phyloP scores from a whole-genome alignment of 1,140 invertebrate genomes.

The Scaptodrosophila lebanonensis region DNA sequence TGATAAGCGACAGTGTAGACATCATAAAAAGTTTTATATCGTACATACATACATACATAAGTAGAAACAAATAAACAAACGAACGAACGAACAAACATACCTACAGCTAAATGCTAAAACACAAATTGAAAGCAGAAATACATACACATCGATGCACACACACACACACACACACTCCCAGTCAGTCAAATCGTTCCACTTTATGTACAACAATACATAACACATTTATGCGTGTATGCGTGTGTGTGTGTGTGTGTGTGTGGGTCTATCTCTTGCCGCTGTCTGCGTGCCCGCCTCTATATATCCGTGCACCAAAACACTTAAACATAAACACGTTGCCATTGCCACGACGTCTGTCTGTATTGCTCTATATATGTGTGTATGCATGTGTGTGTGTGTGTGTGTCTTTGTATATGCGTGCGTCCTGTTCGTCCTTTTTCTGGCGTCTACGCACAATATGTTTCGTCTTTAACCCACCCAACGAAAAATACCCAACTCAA shows the following conservation, averaged over 20 bases:
- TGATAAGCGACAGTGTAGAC: constrained; percentile 58
- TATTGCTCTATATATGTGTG: constrained; percentile 1
- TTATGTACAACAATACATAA: constrained; percentile 28
- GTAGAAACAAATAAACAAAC: too few species aligned
- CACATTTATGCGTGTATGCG: constrained; percentile 1
- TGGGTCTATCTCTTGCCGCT: constrained; percentile 29
- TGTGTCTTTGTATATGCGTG: constrained; percentile 28
- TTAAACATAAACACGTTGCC: constrained; percentile 73
- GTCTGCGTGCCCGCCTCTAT: constrained; percentile 37
- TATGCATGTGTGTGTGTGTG: constrained; percentile 19
- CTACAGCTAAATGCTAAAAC: constrained; percentile 49
- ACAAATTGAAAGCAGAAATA: constrained; percentile 24
- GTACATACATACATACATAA: constrained; percentile 3
- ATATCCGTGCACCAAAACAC: constrained; percentile 57
- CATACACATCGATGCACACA: constrained; percentile 21
- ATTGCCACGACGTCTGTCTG: constrained; percentile 8
- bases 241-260: constrained; percentile 14
- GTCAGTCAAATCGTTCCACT: constrained; percentile 67
- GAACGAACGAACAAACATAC: too few species aligned
- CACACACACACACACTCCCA: constrained; percentile 42
- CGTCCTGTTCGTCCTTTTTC: constrained; percentile 53
- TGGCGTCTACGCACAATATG: constrained; percentile 72
- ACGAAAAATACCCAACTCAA: constrained; percentile 29
- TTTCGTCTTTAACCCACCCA: constrained; percentile 72
- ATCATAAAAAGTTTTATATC: constrained; percentile 58